phyloP scores from a whole-genome alignment of 2,888 invertebrate genomes.

The Tigriopus californicus region DNA sequence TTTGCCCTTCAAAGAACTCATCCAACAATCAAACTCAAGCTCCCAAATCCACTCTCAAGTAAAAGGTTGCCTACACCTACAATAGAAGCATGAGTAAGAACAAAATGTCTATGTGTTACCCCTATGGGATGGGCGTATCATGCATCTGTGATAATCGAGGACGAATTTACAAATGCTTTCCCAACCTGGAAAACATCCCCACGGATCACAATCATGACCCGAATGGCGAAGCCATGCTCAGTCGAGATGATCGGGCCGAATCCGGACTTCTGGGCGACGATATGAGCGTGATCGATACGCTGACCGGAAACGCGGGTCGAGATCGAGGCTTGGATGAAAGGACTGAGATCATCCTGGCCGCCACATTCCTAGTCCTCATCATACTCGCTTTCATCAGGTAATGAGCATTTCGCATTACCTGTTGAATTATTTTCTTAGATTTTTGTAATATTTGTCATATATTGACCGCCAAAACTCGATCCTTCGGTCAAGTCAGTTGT shows the following conservation, averaged over 20 bases:
- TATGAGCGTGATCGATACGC: background rate
- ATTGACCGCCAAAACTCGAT: too few relatives aligned
- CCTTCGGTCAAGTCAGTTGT: too few relatives aligned
- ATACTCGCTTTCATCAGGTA: conserved; percentile 11
- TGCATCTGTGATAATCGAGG: conserved; percentile 6
- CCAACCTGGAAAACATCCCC: background rate
- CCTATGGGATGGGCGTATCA: background rate
- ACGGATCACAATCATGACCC: background rate
- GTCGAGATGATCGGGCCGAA: conserved; percentile 6
- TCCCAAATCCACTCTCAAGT: too few relatives aligned
- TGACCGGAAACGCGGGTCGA: background rate
- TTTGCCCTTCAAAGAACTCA: too few relatives aligned
- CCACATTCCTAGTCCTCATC: conserved; percentile 4
- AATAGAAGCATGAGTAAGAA: background rate
- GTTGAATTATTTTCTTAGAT: too few relatives aligned
- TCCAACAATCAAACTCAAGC: too few relatives aligned
- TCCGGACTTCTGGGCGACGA: background rate
- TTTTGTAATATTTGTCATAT: too few relatives aligned
- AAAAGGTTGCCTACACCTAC: too few relatives aligned
- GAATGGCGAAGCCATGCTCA: background rate
- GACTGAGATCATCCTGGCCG: conserved; percentile 12
- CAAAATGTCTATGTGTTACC: conserved; percentile 1
- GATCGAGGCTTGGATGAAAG: conserved; percentile 2
- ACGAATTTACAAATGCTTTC: background rate
- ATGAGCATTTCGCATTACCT: too few relatives aligned